Conservation (phyloP, 2,797 vertebrate genomes). For the Cichlasoma orientale region DNA sequence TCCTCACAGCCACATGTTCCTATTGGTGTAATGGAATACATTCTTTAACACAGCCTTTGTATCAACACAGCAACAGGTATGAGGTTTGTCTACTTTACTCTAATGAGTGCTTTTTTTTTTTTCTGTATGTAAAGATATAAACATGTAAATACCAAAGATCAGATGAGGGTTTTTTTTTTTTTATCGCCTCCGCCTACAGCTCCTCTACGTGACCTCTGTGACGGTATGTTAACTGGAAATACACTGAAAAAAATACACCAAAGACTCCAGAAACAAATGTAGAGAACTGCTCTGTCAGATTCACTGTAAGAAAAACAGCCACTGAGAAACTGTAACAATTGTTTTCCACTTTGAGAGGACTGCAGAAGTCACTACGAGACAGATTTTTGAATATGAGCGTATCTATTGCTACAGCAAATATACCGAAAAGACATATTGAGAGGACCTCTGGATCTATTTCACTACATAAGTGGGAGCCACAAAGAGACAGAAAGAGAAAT, state of each 20-base stretch:
- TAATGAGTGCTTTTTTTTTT: conserved; percentile 1
- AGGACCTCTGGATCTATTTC: conserved; percentile 33
- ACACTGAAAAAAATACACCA: conserved; percentile 43
- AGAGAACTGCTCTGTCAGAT: conserved; percentile 32
- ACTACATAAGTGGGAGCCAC: conserved; percentile 50
- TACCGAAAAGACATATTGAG: conserved; percentile 45
- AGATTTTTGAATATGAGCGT: conserved; percentile 32
- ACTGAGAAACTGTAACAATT: conserved; percentile 41
- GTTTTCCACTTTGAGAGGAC: conserved; percentile 39
- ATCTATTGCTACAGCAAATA: conserved; percentile 57
- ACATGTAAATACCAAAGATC: conserved; percentile 23
- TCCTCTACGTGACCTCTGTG: conserved; percentile 40
- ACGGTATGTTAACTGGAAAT: conserved; percentile 39
- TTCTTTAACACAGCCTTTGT: conserved; percentile 46
- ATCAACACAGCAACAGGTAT: conserved; percentile 14
- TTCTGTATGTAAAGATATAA: conserved; percentile 29
- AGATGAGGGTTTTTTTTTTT: neutral
- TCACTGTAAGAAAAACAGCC: conserved; percentile 55
- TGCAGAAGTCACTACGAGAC: conserved; percentile 55
- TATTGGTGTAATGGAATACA: conserved; percentile 49
- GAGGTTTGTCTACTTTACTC: conserved; percentile 23
- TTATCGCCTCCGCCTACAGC: conserved; percentile 1
- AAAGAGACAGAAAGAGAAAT: neutral
- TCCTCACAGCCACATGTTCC: conserved; percentile 59
- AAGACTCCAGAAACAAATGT: conserved; percentile 44